Evolutionary conservation across 2,888 invertebrate species (phyloP), one percentile per base, ranked within the genome.

Genomic region (Octonoba sinensis): DNA sequence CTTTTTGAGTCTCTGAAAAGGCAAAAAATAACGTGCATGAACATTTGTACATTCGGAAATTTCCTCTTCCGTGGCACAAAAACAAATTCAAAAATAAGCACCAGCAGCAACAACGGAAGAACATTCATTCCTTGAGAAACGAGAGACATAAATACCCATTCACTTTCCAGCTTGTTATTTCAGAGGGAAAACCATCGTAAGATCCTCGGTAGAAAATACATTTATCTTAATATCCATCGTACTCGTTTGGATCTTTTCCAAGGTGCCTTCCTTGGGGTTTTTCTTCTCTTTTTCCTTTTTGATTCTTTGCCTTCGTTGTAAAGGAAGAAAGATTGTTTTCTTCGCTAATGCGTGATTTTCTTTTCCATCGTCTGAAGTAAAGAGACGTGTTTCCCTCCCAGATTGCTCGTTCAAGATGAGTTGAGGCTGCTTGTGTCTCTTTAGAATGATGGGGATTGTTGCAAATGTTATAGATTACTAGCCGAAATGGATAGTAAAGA

Each of bases 291-390:
- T 16, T 36, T 36, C 36, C 36, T 36, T 36, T 36, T 36, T 36
- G 36, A 36, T 36, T 36, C 16, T 16, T 27, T 65, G 8, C 22
- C 46, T 49, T 49, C 66, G 44, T 47, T 20, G 44, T 44, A 65
- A 76, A 76, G 76, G 76, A 76, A 76, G 76, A 76, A 69, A 76
- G 69, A 76, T 76, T 70, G 76, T 69, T 76, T 76, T 76, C 60
- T 62, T 56, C 36, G 54, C 69, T 76, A 76, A 76, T 76, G 76
- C 47, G 76, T 24, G 69, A 76, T 69, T 69, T 76, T 75, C 75
- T 49, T 67, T 62, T 59, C 20, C 36, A 44, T 27, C 44, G 62
- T 27, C 47, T 20, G 54, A 18, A 69, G 56, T 51, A 44, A 54
- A 47, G 47, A 54, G 20, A 49, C 75, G 24, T 76, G 76, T 62